Evolutionary conservation across 2,113 vertebrate species (phyloP), one percentile per base, ranked within the genome.

Genomic region (Hippopotamus amphibius): DNA sequence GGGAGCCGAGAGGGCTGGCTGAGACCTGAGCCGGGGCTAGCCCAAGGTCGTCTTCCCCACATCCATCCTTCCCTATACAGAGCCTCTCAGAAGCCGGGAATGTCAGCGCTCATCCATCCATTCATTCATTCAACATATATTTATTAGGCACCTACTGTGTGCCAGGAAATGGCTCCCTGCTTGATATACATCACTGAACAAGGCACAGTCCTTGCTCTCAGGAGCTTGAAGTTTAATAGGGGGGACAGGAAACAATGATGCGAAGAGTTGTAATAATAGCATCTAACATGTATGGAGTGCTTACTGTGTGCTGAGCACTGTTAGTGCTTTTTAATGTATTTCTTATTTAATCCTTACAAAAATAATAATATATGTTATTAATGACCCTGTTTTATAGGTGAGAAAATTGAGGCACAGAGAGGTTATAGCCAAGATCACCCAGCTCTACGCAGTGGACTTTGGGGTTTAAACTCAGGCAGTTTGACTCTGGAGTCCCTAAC

Each of bases 371-470:
- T 3, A 11, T 26, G 7, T 50, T 65, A 55, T 66, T 50, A 82
- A 1, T 61, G 74, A 79, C 9, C 46, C 59, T 22, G 30, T 88
- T 85, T 92, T 80, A 53, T 4, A 85, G 37, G 43, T 69, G 63
- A 90, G 41, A n/a, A 93, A 90, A 65, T 24, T 61, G 68, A 90
- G 80, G 88, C 48, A 91, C 24, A 83, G 81, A 65, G 26, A 87
- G 10, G 7, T 43, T 28, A 79, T 0, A 15, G 55, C 10, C 22
- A 63, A 92, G 37, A 24, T 57, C 53, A 57, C 4, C 22, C 43
- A 41, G 13, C 43, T 84, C 28, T 76, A 33, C 43, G n/a, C 6
- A 43, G 19, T 46, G 15, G 22, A 41, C 2, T 68, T 21, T 74
- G 57, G 74, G 81, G 80, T 66, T 22, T 66, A 61, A 93, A 88